Percentiles rank a stretch among this genome's conserved stretches.
Evolutionary conservation across 1,140 invertebrate species (phyloP).

Genomic region (Papilio machaon): DNA sequence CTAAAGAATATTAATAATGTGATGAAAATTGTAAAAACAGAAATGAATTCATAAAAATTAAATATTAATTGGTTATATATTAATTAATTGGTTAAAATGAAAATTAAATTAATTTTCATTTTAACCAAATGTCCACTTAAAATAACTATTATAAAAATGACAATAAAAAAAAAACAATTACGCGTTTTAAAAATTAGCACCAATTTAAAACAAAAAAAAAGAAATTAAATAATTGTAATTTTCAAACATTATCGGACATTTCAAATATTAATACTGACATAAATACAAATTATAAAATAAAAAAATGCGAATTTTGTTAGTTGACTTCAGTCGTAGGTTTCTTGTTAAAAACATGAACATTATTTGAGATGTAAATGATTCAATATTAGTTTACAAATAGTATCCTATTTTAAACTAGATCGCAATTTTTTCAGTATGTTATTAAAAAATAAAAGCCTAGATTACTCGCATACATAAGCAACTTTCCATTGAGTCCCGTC

Average conservation of each 20-base stretch:
- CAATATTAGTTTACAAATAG: too few species aligned
- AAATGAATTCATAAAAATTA: background rate
- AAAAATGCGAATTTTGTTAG: background rate
- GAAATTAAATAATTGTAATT: background rate
- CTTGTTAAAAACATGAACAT: too few species aligned
- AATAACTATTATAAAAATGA: background rate
- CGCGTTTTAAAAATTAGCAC: conserved; percentile 2
- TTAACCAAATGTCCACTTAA: background rate
- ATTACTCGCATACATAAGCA: too few species aligned
- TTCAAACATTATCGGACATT: background rate
- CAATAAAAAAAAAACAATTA: conserved; percentile 12
- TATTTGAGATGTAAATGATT: too few species aligned
- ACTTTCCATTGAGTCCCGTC: too few species aligned
- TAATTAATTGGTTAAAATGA: too few species aligned
- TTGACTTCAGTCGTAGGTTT: too few species aligned
- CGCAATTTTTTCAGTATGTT: too few species aligned
- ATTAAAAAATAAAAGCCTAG: too few species aligned
- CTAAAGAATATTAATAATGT: background rate
- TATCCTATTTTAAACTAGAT: too few species aligned
- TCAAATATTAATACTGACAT: background rate
- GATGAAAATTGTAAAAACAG: background rate
- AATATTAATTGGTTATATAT: too few species aligned
- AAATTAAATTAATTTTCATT: background rate
- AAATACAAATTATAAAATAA: background rate
- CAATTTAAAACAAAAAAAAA: background rate